Evolutionary conservation across 23 tunicate species (phyloP).

Genomic region (Styela plicata): DNA sequence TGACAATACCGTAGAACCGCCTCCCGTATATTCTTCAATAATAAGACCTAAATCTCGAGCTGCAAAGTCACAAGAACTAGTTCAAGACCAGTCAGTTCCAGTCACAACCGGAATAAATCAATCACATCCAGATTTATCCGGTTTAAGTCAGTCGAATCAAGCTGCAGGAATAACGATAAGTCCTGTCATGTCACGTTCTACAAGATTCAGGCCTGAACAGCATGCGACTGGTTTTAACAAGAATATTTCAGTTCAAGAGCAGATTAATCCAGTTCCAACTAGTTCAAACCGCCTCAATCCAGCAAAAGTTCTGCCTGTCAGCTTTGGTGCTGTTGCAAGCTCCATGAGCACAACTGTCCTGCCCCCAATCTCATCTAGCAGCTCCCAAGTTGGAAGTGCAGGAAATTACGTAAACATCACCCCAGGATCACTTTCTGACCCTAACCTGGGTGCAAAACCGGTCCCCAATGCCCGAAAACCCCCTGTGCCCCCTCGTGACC

Average conservation of each 20-base stretch:
- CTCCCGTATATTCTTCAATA: neutral
- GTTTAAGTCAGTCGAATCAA: neutral
- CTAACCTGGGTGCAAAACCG: neutral
- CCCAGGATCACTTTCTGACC: neutral
- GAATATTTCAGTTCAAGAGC: neutral
- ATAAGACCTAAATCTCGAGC: neutral
- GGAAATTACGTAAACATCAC: neutral
- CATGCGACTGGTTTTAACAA: neutral
- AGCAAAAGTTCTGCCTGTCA: neutral
- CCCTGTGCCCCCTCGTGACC: constrained; percentile 8
- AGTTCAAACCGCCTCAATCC: neutral
- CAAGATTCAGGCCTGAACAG: neutral
- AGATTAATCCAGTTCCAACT: neutral
- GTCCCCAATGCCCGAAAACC: neutral
- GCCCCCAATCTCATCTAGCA: neutral
- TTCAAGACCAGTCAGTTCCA: neutral
- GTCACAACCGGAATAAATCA: neutral
- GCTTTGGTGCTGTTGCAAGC: neutral
- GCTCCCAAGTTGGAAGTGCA: neutral
- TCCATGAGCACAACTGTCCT: neutral
- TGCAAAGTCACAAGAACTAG: neutral
- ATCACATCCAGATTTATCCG: too few relatives aligned
- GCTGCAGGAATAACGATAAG: neutral
- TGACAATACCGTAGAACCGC: too few relatives aligned
- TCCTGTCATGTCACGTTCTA: neutral